Percentiles rank a stretch among this genome's conserved stretches.
phyloP scores from a whole-genome alignment of 2,797 vertebrate genomes.

The Meriones psammophilus region DNA sequence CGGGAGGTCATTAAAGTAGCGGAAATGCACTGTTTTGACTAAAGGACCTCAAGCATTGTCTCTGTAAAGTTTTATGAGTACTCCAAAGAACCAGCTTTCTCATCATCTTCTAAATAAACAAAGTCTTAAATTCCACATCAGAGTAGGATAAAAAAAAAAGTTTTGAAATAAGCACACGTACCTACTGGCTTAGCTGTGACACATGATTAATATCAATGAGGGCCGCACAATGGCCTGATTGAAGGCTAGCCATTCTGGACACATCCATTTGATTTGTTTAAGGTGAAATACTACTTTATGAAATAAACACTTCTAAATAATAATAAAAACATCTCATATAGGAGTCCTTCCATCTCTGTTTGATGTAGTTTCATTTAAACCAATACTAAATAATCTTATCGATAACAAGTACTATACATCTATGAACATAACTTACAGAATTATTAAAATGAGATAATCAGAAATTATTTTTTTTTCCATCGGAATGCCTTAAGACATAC shows the following conservation, averaged over 20 bases:
- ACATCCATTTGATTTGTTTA: constrained; percentile 40
- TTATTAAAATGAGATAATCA: constrained; percentile 17
- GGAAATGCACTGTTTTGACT: constrained; percentile 75
- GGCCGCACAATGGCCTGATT: neutral
- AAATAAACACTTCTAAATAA: constrained; percentile 43
- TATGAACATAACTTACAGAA: constrained; percentile 22
- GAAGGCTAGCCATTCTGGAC: constrained; percentile 7
- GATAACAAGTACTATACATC: neutral
- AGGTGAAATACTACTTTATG: constrained; percentile 48
- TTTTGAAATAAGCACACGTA: constrained; percentile 64
- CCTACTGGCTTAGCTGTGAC: constrained; percentile 56
- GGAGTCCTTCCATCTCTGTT: neutral
- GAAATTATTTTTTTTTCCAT: neutral
- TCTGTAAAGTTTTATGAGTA: constrained; percentile 77
- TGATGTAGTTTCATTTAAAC: neutral
- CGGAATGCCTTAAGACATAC: constrained; percentile 4
- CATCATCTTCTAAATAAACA: constrained; percentile 75
- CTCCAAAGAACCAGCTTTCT: constrained; percentile 70
- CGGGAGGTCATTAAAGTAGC: constrained; percentile 4
- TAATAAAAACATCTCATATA: constrained; percentile 13
- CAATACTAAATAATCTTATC: neutral
- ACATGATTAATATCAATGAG: constrained; percentile 61
- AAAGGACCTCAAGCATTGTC: constrained; percentile 73
- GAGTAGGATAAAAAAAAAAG: constrained; percentile 71
- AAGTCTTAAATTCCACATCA: constrained; percentile 79